Conservation (phyloP, 1,140 invertebrate species). For the Hypothenemus hampei region DNA sequence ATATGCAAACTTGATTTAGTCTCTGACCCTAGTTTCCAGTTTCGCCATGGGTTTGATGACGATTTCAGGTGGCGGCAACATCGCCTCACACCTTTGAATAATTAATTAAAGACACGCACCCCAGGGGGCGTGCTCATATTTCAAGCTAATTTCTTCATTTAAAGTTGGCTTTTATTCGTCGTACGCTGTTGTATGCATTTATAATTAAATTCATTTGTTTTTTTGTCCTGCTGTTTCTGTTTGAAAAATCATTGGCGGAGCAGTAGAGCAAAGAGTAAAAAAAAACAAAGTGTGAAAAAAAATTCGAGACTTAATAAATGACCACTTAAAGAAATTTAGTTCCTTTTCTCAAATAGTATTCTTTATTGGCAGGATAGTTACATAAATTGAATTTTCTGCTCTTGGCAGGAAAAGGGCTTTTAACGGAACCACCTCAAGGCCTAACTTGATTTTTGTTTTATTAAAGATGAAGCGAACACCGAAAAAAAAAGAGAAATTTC, state of each 20-base stretch:
- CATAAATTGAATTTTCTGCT: constrained; percentile 1
- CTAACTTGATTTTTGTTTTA: no score
- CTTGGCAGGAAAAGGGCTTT: constrained; percentile 1
- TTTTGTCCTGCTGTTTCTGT: background rate
- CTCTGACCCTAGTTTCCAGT: constrained; percentile 9
- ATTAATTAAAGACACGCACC: constrained; percentile 12
- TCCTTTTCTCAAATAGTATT: constrained; percentile 1
- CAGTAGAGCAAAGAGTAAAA: background rate
- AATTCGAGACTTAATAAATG: background rate
- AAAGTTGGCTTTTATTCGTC: no score
- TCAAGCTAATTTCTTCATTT: constrained; percentile 13
- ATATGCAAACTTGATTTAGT: constrained; percentile 38
- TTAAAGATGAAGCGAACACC: no score
- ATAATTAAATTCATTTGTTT: constrained; percentile 6
- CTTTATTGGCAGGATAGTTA: background rate
- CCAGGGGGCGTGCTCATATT: background rate
- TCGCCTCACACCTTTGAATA: constrained; percentile 10
- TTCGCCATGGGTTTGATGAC: constrained; percentile 23
- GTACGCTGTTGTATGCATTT: no score
- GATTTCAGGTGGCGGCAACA: constrained; percentile 14
- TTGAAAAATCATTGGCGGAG: background rate
- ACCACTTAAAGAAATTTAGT: background rate
- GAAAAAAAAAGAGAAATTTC: no score
- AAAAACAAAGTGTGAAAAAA: background rate
- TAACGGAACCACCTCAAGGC: background rate